Conservation (phyloP, 2,888 invertebrate genomes). For the Galerucella nymphaeae region DNA sequence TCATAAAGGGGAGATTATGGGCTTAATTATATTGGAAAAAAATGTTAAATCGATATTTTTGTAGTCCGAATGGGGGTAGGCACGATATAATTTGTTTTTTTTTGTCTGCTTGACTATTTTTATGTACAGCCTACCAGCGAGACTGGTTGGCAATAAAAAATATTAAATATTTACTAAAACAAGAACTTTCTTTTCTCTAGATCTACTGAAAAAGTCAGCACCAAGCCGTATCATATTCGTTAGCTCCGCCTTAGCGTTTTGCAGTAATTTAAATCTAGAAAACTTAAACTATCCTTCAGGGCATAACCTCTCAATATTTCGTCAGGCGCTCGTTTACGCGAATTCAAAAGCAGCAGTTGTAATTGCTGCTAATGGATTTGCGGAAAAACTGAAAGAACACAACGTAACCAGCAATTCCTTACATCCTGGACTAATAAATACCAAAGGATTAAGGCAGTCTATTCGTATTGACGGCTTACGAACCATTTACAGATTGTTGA, state of each 20-base stretch:
- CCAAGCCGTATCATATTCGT: conserved; percentile 61
- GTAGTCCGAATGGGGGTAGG: not conserved
- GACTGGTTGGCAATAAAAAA: too few species aligned
- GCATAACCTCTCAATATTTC: conserved; percentile 49
- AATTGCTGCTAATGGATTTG: conserved; percentile 60
- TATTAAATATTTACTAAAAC: not conserved
- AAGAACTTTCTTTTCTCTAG: conserved; percentile 47
- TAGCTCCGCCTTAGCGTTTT: conserved; percentile 55
- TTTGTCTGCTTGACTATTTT: not conserved
- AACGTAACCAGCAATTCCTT: conserved; percentile 60
- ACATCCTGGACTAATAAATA: conserved; percentile 61
- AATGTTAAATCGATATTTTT: not conserved
- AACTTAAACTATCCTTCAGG: conserved; percentile 55
- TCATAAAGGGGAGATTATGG: not conserved
- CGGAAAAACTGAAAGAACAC: conserved; percentile 54
- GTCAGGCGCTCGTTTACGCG: conserved; percentile 53
- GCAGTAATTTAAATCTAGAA: conserved; percentile 53
- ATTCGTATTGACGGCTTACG: conserved; percentile 48
- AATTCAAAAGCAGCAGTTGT: conserved; percentile 62
- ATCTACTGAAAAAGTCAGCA: conserved; percentile 59
- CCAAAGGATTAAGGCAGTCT: conserved; percentile 52
- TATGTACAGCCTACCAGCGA: too few species aligned
- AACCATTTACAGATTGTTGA: conserved; percentile 47
- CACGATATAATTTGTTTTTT: not conserved
- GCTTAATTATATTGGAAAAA: not conserved